Conservation (phyloP, 2,113 vertebrate species). For the Macrotus californicus region DNA sequence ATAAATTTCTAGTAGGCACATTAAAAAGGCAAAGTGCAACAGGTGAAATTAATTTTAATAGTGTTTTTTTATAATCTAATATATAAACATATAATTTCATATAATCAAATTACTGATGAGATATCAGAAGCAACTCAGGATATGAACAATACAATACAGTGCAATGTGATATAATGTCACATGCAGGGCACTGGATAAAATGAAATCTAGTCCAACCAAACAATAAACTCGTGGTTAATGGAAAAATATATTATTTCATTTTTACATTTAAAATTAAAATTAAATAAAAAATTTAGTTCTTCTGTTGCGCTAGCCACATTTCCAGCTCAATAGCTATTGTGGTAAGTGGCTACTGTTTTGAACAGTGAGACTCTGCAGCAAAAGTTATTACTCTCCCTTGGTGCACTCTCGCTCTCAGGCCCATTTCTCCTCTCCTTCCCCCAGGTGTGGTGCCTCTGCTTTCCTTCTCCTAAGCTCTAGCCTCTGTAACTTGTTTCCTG, state of each 20-base stretch:
- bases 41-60: background rate
- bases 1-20: background rate
- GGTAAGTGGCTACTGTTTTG: background rate
- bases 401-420: background rate
- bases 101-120: background rate
- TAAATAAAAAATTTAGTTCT: background rate
- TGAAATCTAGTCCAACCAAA: background rate
- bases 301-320: background rate
- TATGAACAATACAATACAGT: background rate
- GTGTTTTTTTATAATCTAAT: background rate
- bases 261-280: slow-evolving; percentile 25
- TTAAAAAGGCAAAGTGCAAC: background rate
- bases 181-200: background rate
- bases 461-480: too few relatives aligned
- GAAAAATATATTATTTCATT: background rate
- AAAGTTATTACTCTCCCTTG: background rate
- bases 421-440: too few relatives aligned
- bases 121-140: background rate
- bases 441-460: too few relatives aligned
- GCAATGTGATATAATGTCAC: background rate
- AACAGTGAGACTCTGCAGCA: background rate
- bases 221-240: background rate
- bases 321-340: background rate
- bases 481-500: background rate
- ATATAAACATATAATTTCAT: background rate